phyloP scores from a whole-genome alignment of 1,140 invertebrate species.

The Teleogryllus occipitalis region DNA sequence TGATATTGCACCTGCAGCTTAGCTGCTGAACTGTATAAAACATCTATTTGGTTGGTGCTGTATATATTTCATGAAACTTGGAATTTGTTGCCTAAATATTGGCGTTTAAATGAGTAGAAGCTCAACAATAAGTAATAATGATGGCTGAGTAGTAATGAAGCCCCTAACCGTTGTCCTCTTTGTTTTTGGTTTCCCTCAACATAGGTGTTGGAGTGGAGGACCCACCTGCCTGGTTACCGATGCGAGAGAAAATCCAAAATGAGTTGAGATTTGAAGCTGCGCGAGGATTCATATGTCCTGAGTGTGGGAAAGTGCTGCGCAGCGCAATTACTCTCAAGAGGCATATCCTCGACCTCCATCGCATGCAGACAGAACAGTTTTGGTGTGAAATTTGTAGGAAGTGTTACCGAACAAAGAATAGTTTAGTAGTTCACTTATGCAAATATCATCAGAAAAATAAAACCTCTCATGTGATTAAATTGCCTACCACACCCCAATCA shows the following conservation, averaged over 20 bases:
- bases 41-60: too few relatives aligned
- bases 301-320: slow-evolving; percentile 29
- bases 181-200: neutral
- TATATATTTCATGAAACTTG: neutral
- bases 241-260: slow-evolving; percentile 18
- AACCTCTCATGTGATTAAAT: neutral
- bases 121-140: neutral
- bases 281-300: slow-evolving; percentile 23
- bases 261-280: slow-evolving; percentile 13
- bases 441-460: slow-evolving; percentile 34
- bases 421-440: slow-evolving; percentile 33
- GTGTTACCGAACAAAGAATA: slow-evolving; percentile 33
- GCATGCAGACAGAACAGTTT: slow-evolving; percentile 32
- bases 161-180: neutral
- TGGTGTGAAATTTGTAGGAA: slow-evolving; percentile 33
- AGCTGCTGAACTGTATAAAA: too few relatives aligned
- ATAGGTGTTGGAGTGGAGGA: slow-evolving; percentile 9
- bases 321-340: slow-evolving; percentile 28
- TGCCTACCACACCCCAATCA: neutral
- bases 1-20: too few relatives aligned
- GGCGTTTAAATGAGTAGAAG: neutral
- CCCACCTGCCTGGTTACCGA: slow-evolving; percentile 13
- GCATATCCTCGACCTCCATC: slow-evolving; percentile 30
- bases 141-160: neutral
- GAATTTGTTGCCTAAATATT: neutral